phyloP scores from a whole-genome alignment of 2,113 vertebrate species.

The Tragulus kanchil region DNA sequence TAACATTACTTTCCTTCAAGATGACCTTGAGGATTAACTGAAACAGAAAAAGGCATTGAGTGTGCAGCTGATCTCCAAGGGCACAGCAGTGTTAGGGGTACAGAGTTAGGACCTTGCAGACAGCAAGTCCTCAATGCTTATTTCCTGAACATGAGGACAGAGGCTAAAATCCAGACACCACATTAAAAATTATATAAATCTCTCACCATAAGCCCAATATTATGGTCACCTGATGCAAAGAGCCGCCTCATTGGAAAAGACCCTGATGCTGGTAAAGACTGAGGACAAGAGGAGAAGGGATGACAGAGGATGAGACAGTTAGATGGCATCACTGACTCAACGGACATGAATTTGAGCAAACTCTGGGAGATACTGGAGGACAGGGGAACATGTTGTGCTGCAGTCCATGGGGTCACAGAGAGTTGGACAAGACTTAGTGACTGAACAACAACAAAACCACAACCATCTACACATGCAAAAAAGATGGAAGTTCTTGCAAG shows the following conservation, averaged over 20 bases:
- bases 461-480: neutral
- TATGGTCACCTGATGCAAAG: neutral
- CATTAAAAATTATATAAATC: neutral
- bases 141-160: neutral
- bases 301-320: neutral
- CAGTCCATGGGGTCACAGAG: neutral
- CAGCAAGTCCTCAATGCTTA: neutral
- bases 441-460: neutral
- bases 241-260: neutral
- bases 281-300: neutral
- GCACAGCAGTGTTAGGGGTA: no score
- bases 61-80: neutral
- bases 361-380: neutral
- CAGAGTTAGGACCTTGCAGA: neutral
- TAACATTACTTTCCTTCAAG: neutral
- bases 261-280: neutral
- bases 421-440: neutral
- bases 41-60: neutral
- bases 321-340: neutral
- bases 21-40: neutral
- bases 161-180: neutral
- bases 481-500: no score
- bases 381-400: neutral
- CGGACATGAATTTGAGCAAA: neutral
- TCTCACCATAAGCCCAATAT: neutral